Conservation (phyloP, 1,140 invertebrate genomes). For the Periplaneta americana region DNA sequence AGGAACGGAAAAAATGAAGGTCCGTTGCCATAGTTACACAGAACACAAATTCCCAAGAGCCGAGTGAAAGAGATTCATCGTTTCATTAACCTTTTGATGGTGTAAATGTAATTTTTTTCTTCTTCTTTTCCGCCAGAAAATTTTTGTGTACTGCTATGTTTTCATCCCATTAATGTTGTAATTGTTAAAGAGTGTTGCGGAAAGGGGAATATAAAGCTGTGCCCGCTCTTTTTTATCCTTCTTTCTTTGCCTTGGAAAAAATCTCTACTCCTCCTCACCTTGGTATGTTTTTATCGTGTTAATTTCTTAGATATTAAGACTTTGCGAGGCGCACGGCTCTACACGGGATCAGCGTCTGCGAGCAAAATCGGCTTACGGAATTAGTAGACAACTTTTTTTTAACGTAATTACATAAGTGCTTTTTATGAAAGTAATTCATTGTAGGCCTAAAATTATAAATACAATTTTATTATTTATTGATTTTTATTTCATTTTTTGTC, state of each 20-base stretch:
- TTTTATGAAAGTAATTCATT: too few relatives aligned
- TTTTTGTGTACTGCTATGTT: background rate
- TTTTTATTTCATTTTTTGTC: too few relatives aligned
- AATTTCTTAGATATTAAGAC: conserved; percentile 1
- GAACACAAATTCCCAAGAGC: background rate
- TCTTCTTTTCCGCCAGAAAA: background rate
- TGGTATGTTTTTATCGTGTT: background rate
- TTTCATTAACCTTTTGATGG: background rate
- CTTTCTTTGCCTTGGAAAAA: background rate
- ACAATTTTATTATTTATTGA: too few relatives aligned
- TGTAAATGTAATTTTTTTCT: background rate
- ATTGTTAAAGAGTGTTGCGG: conserved; percentile 4
- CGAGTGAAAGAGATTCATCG: background rate
- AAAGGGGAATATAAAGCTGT: background rate
- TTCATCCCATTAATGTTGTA: conserved; percentile 8
- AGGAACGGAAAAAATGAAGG: too few relatives aligned
- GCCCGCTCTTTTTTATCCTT: background rate
- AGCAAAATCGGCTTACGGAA: background rate
- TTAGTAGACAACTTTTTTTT: too few relatives aligned
- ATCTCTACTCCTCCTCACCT: background rate
- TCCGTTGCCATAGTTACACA: background rate
- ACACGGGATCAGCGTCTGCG: background rate
- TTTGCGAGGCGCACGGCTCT: background rate
- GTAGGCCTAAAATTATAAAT: too few relatives aligned
- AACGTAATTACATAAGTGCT: too few relatives aligned